Percentiles rank a stretch among this genome's conserved stretches.
These are phyloP conservation scores for Falco novaeseelandiae DNA, from an alignment of 2,797 vertebrate species.

Conservation along the genomic window DNA sequence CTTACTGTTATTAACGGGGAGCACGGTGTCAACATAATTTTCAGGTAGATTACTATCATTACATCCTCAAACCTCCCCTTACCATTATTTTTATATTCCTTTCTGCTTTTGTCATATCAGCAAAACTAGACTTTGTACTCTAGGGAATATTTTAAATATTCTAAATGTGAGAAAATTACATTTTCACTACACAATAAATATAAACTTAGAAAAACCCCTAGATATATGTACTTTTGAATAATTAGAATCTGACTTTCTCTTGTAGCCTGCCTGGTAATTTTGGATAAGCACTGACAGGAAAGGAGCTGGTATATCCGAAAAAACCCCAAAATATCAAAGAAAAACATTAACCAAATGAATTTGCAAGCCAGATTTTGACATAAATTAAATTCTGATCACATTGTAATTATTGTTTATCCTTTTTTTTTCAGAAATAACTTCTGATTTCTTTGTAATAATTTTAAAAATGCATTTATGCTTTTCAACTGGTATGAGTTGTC, in stretches of 20 bases:
- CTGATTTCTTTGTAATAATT: not conserved
- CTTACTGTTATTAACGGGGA: not conserved
- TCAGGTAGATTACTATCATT: not conserved
- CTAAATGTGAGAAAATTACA: not conserved
- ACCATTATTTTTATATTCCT: not conserved
- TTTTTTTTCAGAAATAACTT: not conserved
- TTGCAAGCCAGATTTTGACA: not conserved
- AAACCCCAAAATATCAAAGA: not conserved
- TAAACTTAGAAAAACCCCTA: not conserved
- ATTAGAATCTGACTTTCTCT: not conserved
- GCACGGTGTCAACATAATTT: not conserved
- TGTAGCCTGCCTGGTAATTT: not conserved
- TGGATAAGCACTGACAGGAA: not conserved
- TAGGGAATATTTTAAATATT: not conserved
- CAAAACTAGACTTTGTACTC: not conserved
- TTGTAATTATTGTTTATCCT: not conserved
- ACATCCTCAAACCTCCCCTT: not conserved
- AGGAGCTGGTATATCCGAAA: not conserved
- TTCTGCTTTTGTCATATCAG: not conserved
- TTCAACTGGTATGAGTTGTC: not conserved
- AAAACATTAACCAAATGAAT: not conserved
- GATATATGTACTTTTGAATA: not conserved
- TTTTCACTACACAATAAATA: not conserved
- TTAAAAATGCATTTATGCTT: not conserved
- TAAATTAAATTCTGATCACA: not conserved